phyloP scores from a whole-genome alignment of 2,888 invertebrate species.

The Hirtodrosophila trivittata region DNA sequence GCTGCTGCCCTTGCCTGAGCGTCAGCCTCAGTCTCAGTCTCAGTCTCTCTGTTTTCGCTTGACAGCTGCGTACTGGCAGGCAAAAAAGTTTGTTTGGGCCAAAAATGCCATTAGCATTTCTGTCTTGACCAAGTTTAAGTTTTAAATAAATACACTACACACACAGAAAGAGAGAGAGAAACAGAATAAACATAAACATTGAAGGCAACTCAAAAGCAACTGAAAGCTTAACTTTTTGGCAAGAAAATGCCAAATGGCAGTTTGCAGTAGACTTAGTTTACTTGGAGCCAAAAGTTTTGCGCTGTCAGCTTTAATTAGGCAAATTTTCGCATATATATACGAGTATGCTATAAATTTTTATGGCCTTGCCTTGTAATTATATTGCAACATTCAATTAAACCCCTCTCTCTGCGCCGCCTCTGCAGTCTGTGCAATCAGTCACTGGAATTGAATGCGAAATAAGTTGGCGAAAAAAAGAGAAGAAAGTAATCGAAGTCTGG shows the following conservation, averaged over 20 bases:
- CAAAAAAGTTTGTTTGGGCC: conserved; percentile 36
- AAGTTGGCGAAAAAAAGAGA: conserved; percentile 27
- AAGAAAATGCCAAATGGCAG: conserved; percentile 39
- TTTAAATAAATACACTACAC: conserved; percentile 40
- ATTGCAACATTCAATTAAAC: conserved; percentile 51
- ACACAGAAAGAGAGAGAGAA: background rate
- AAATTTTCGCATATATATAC: conserved; percentile 19
- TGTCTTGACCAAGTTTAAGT: conserved; percentile 60
- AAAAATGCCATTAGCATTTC: conserved; percentile 60
- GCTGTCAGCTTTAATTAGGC: conserved; percentile 50
- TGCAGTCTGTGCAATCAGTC: conserved; percentile 44
- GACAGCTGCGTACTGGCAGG: conserved; percentile 21
- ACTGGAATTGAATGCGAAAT: conserved; percentile 39
- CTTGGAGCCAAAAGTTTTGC: conserved; percentile 23
- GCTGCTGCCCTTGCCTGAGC: conserved; percentile 5
- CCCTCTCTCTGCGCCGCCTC: background rate
- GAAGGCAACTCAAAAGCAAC: conserved; percentile 25
- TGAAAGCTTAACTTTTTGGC: conserved; percentile 27
- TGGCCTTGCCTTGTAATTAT: conserved; percentile 42
- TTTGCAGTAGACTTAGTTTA: conserved; percentile 17
- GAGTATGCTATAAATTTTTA: conserved; percentile 18
- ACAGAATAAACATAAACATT: conserved; percentile 34
- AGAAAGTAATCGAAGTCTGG: conserved; percentile 43
- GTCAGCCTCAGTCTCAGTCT: no score
- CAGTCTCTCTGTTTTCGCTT: no score